Evolutionary conservation across 2,888 invertebrate genomes (phyloP), one percentile per base, ranked within the genome.

Genomic region (Macrophya annulata): DNA sequence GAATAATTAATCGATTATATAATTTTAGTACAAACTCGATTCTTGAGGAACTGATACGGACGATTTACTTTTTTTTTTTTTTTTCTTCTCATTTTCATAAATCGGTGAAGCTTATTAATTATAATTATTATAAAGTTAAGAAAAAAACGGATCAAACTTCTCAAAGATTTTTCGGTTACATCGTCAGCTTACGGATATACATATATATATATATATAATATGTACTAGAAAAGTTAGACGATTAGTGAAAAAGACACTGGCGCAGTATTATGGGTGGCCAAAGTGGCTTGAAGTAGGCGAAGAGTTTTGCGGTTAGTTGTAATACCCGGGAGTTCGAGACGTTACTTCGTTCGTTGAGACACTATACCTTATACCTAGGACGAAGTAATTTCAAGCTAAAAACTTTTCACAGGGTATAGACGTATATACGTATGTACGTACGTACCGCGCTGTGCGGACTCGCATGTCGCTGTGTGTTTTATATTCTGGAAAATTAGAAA

Each of bases 401-500:
- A 83, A 83, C 82, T 83, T 83, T 68, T n/a, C 8, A 31, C 40
- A 17, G 21, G 31, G 31, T 31, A 31, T 31, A n/a, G n/a, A n/a
- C n/a, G n/a, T n/a, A n/a, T 31, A 62, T 25, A 43, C 62, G 62
- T n/a, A n/a, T n/a, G n/a, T n/a, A n/a, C n/a, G n/a, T n/a, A n/a
- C n/a, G n/a, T n/a, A n/a, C n/a, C n/a, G n/a, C 17, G 81, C 25
- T 15, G n/a, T 6, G 37, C 43, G 55, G 51, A 37, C 40, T 68
- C 82, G 82, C 82, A 68, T 83, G 82, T 45, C 82, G 15, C 68
- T 83, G 12, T 43, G 65, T 83, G 82, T 83, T 83, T 83, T 83
- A 83, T 83, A 83, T 83, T 83, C 82, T 45, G 68, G 82, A 83
- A 83, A 83, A 83, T 83, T 83, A 83, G 68, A 83, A 83, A 83